Base-by-base conservation (phyloP, 2,113 vertebrate species). In the Channa maculata region DNA sequence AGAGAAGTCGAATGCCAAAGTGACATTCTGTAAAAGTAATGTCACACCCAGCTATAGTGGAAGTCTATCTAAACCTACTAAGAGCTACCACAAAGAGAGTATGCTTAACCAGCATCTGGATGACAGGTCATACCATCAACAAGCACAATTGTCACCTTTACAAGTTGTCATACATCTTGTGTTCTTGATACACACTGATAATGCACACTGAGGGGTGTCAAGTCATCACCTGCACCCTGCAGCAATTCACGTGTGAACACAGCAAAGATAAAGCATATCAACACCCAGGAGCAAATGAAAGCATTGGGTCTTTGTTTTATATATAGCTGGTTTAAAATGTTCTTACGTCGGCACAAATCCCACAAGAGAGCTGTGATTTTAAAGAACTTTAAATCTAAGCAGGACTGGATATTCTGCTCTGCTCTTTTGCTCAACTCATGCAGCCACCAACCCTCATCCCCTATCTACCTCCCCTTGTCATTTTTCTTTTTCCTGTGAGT, bases 121-220 rank as follows among this genome's bases (percentile, higher is more conserved):
- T 92, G 91, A 90, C 86, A 89, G 82, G 85, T 85, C 78, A 8
- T 79, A 71, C 74, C 75, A 65, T 79, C 88, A 65, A 75, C 69
- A 45, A 64, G 78, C 80, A 75, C 83, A 84, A 84, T 86, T 89
- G 89, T 87, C 91, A 89, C 82, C 83, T 90, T 92, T 91, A 82
- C 86, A 85, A 75, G 74, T 84, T 88, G 91, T 88, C 88, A 82
- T 63, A 74, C 77, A 76, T 77, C 83, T 68, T 53, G 77, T 83
- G 82, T 86, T 84, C 83, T 86, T 87, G 84, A 85, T 84, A 78
- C 76, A 38, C 43, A 38, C 43, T 63, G 65, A 86, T 86, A 80
- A 88, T 75, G 80, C 59, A 77, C 60, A 73, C 37, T 64, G 64
- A 75, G 76, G 62, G 71, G 87, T 84, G 82, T 79, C 64, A 57